These are phyloP conservation scores for Callosobruchus maculatus DNA, from an alignment of 2,888 invertebrate genomes.

Conservation along the genomic window DNA sequence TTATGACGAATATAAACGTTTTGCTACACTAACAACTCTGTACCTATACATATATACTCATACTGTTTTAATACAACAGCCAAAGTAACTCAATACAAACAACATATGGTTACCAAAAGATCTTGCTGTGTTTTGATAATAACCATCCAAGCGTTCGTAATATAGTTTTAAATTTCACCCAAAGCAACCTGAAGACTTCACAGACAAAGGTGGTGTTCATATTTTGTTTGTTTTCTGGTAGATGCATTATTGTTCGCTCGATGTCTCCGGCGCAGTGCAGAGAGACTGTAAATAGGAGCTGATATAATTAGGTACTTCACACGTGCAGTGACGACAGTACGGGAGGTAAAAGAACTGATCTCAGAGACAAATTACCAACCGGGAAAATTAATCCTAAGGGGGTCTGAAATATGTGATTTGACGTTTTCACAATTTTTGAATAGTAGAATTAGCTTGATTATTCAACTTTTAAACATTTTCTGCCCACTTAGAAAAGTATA, in stretches of 20 bases:
- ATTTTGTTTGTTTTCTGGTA: not conserved
- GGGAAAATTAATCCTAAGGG: too few relatives aligned
- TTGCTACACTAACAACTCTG: too few relatives aligned
- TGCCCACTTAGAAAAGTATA: too few relatives aligned
- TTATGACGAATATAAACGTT: too few relatives aligned
- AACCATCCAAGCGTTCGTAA: not conserved
- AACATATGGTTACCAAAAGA: not conserved
- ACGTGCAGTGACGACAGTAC: conserved; percentile 9
- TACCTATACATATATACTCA: too few relatives aligned
- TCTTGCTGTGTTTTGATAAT: not conserved
- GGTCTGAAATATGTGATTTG: too few relatives aligned
- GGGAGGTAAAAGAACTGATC: too few relatives aligned
- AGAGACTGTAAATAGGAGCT: not conserved
- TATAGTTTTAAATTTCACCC: not conserved
- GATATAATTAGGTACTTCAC: conserved; percentile 18
- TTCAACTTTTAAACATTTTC: too few relatives aligned
- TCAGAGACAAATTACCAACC: too few relatives aligned
- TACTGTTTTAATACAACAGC: too few relatives aligned
- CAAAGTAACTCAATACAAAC: not conserved
- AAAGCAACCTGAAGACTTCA: not conserved
- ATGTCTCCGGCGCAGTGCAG: not conserved
- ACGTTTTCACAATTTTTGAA: too few relatives aligned
- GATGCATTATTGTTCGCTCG: not conserved
- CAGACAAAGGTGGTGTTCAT: not conserved
- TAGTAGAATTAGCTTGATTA: too few relatives aligned